Percentiles rank a stretch among this genome's conserved stretches.
Evolutionary conservation across 2,113 vertebrate species (phyloP).

Genomic region (Mobula birostris): DNA sequence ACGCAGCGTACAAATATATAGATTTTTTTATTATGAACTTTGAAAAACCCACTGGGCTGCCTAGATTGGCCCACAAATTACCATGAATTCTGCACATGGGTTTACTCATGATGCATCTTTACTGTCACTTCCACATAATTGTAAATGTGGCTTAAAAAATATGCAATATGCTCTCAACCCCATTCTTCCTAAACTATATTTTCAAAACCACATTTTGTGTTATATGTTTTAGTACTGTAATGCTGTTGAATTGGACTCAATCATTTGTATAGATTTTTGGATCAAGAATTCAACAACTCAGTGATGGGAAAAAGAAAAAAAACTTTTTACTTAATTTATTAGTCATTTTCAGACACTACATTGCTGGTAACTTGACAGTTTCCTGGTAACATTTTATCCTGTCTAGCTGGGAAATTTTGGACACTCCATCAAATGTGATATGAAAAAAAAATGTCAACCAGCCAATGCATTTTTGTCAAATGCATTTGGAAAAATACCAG

Average conservation of each 20-base stretch:
- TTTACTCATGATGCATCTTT: neutral
- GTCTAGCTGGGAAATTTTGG: constrained; percentile 25
- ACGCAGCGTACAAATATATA: neutral
- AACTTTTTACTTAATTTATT: neutral
- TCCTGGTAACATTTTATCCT: constrained; percentile 3
- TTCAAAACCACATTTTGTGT: neutral
- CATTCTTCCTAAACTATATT: neutral
- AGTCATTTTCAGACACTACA: constrained; percentile 12
- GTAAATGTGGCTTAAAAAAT: neutral
- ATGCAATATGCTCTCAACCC: neutral
- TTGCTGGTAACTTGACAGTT: constrained; percentile 10
- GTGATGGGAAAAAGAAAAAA: neutral
- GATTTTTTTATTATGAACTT: neutral
- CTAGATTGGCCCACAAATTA: neutral
- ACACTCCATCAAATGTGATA: neutral
- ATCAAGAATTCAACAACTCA: neutral
- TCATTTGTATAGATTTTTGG: neutral
- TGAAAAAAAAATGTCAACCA: neutral
- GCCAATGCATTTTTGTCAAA: neutral
- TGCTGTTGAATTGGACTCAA: neutral
- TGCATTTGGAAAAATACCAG: neutral
- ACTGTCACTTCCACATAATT: neutral
- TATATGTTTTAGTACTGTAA: neutral
- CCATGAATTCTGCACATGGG: neutral
- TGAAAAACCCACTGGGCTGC: neutral